These are phyloP conservation scores for Trachymyrmex cornetzi DNA, from an alignment of 1,140 invertebrate genomes.

Conservation along the genomic window DNA sequence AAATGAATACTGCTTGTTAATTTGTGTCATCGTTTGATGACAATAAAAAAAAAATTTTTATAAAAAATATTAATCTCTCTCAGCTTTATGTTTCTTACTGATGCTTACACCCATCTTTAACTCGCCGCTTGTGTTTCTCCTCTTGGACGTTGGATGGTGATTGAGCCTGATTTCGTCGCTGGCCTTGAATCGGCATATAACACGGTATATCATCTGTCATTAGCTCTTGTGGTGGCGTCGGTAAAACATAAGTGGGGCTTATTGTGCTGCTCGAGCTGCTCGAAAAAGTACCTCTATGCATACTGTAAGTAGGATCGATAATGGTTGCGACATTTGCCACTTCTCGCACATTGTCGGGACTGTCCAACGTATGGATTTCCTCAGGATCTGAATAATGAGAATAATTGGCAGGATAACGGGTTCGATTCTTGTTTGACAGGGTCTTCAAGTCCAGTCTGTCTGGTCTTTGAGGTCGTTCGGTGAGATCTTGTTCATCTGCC, in stretches of 20 bases:
- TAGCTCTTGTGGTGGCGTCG: slow-evolving; percentile 81
- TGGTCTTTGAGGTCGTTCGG: slow-evolving; percentile 81
- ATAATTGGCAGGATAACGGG: slow-evolving; percentile 63
- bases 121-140: slow-evolving; percentile 85
- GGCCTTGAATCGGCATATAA: slow-evolving; percentile 94
- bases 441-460: slow-evolving; percentile 83
- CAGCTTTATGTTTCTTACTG: slow-evolving; percentile 76
- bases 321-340: slow-evolving; percentile 84
- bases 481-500: slow-evolving; percentile 80
- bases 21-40: slow-evolving; percentile 48
- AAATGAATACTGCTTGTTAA: slow-evolving; percentile 51
- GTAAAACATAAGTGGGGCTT: slow-evolving; percentile 81
- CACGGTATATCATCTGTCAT: slow-evolving; percentile 89
- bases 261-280: slow-evolving; percentile 82
- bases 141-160: slow-evolving; percentile 86
- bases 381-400: slow-evolving; percentile 85
- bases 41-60: slow-evolving; percentile 37
- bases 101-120: slow-evolving; percentile 87
- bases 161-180: slow-evolving; percentile 87
- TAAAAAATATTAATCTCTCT: slow-evolving; percentile 15
- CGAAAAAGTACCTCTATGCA: slow-evolving; percentile 77
- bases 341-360: slow-evolving; percentile 77
- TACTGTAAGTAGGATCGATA: slow-evolving; percentile 85
- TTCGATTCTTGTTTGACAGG: slow-evolving; percentile 67
- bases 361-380: slow-evolving; percentile 84